These are phyloP conservation scores for Drosophila neocordata DNA, from an alignment of 1,140 invertebrate genomes.

Conservation along the genomic window DNA sequence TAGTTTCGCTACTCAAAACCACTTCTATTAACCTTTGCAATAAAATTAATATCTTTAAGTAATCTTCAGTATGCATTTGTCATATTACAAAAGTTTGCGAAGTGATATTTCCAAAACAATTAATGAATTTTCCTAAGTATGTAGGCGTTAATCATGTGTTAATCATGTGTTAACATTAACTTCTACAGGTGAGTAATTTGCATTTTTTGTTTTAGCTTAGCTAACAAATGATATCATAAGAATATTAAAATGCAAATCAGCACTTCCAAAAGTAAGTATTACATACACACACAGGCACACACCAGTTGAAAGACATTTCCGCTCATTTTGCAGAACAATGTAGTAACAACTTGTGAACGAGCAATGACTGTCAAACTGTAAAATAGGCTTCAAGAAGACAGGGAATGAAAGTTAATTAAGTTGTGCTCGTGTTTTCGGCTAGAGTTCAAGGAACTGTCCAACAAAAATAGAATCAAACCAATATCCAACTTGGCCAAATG, in stretches of 20 bases:
- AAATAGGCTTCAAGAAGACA: slow-evolving; percentile 28
- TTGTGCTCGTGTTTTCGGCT: slow-evolving; percentile 32
- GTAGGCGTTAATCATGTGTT: not conserved
- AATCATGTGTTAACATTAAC: slow-evolving; percentile 8
- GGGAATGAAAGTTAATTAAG: slow-evolving; percentile 75
- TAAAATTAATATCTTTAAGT: too few relatives aligned
- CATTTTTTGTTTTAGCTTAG: not conserved
- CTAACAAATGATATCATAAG: slow-evolving; percentile 50
- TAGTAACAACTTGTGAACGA: not conserved
- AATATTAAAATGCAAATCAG: slow-evolving; percentile 39
- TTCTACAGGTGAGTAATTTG: not conserved
- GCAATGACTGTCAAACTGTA: slow-evolving; percentile 50
- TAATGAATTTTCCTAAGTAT: not conserved
- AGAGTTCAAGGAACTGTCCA: slow-evolving; percentile 71
- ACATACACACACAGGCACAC: not conserved
- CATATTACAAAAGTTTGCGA: not conserved
- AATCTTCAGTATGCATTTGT: not conserved
- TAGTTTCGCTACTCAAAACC: too few relatives aligned
- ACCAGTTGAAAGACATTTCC: slow-evolving; percentile 30
- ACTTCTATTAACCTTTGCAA: too few relatives aligned
- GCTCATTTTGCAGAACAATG: slow-evolving; percentile 6
- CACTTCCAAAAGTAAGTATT: not conserved
- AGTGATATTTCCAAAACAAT: not conserved
- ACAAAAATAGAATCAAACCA: slow-evolving; percentile 37
- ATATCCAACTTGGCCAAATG: slow-evolving; percentile 57